Base-by-base conservation (phyloP, 1,140 invertebrate species). In the Macrobrachium nipponense region DNA sequence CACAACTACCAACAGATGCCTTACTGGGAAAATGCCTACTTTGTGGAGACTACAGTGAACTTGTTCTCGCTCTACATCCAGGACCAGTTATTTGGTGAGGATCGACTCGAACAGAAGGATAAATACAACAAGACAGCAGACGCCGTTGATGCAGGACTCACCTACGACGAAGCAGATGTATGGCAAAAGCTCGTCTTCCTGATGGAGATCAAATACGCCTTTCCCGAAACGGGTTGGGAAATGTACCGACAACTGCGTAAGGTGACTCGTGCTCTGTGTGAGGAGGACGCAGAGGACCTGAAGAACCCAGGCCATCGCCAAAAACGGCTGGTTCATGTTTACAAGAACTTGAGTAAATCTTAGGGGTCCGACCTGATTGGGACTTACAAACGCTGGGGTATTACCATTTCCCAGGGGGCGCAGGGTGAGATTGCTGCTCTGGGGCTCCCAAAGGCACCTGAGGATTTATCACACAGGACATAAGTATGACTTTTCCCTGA, bases 141-240 rank as follows among this genome's bases (percentile, higher is more conserved):
- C 14, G 70, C 58, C 15, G 70, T 82, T 5, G 80, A 82, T 58
- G n/a, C 23, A 44, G 80, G 80, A 1, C 17, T 82, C 15, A 75
- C 23, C 12, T 82, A 73, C 27, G 17, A 61, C 7, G 68, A 62
- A 0, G 80, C 80, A 18, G 70, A 82, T 27, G 60, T 58, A 11
- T 82, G 80, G 80, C 23, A 75, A 59, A 75, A 82, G 27, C 80
- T 82, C 1, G 80, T 82, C 8, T 82, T 82, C 43, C 70, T 82
- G 7, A 82, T 82, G 80, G 80, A 82, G 36, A 82, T 82, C 14
- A 82, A 82, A 44, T 70, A 62, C 14, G 70, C 80, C 14, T 82
- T 82, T n/a, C 80, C 80, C 8, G 20, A 82, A 15, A 5, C 5
- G 11, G 80, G 70, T 2, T 82, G 80, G 80, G 70, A 82, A n/a